Percentiles rank a stretch among this genome's conserved stretches.
Conservation (phyloP, 2,113 vertebrate species). For the Silurus meridionalis region DNA sequence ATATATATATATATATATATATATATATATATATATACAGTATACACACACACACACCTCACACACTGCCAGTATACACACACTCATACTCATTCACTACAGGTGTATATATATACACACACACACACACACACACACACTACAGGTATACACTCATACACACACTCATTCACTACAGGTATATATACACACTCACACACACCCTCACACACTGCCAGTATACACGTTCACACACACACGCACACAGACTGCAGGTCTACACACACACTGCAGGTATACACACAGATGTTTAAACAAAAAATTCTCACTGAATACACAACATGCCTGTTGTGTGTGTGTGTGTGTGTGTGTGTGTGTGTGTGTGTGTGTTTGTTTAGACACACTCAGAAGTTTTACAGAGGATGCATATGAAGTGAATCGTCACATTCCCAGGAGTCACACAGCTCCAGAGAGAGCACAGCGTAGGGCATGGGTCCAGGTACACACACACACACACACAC, state of each 20-base stretch:
- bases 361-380: constrained; percentile 59
- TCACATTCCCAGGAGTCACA: constrained; percentile 67
- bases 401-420: constrained; percentile 50
- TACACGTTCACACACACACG: background rate
- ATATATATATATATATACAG: no score
- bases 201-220: no score
- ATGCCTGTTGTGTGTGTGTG: background rate
- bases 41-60: no score
- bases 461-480: constrained; percentile 92
- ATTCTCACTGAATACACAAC: background rate
- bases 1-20: no score
- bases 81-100: background rate
- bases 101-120: no score
- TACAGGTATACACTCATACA: background rate
- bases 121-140: no score
- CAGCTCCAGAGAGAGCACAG: constrained; percentile 79
- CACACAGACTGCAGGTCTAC: no score
- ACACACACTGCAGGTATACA: no score
- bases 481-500: constrained; percentile 15
- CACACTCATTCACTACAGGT: background rate
- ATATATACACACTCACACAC: no score
- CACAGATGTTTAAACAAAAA: background rate
- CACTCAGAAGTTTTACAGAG: constrained; percentile 60
- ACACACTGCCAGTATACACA: constrained; percentile 19
- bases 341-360: background rate